Evolutionary conservation across 2,113 vertebrate genomes (phyloP).

Genomic region (Isichthys henryi): DNA sequence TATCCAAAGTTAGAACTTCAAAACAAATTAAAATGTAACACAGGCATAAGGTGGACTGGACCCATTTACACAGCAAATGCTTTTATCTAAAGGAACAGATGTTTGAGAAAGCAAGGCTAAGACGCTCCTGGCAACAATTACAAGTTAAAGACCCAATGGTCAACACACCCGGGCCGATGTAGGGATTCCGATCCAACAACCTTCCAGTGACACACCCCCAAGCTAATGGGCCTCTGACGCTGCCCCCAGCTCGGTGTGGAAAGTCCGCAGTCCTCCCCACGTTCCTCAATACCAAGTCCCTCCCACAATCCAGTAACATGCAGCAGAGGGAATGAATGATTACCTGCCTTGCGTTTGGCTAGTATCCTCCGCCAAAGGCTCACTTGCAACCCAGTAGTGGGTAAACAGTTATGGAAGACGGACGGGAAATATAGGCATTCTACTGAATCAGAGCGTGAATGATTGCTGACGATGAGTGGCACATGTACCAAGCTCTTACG

Average conservation of each 20-base stretch:
- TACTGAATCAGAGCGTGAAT: not conserved
- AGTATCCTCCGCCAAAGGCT: not conserved
- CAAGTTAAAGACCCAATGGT: not conserved
- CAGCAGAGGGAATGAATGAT: not conserved
- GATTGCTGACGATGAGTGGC: not conserved
- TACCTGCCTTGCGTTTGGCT: not conserved
- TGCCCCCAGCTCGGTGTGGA: not conserved
- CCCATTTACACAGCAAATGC: not conserved
- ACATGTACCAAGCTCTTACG: not conserved
- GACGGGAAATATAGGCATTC: not conserved
- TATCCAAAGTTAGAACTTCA: not conserved
- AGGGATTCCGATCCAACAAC: not conserved
- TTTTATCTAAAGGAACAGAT: not conserved
- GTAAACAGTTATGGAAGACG: not conserved
- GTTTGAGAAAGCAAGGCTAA: not conserved
- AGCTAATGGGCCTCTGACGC: not conserved
- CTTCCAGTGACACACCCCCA: not conserved
- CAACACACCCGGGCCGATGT: not conserved
- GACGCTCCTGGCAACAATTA: not conserved
- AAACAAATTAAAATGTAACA: not conserved
- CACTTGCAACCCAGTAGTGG: not conserved
- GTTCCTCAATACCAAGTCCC: not conserved
- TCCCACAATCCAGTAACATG: not conserved
- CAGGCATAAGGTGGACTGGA: not conserved
- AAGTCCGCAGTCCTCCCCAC: not conserved